A percentile compares a stretch with the other conserved stretches of the same genome.
Evolutionary conservation across 1,140 invertebrate species (phyloP).

Genomic region (Antheraea pernyi): DNA sequence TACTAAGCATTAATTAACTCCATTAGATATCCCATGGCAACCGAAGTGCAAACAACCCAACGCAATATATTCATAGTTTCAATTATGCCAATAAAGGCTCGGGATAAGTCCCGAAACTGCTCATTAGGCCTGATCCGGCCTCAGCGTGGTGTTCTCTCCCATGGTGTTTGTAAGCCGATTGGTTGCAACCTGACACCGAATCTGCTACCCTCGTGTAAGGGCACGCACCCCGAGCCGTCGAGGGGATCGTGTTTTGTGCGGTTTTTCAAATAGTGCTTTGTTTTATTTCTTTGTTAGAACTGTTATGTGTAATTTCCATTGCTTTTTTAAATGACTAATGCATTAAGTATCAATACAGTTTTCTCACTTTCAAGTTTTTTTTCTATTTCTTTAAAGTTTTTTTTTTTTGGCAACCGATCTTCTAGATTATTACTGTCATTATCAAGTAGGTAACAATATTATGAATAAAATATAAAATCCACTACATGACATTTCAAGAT

Average conservation of each 20-base stretch:
- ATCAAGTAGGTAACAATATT: too few species aligned
- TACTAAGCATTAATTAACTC: background rate
- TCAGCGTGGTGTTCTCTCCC: conserved; percentile 51
- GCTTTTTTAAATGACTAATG: too few species aligned
- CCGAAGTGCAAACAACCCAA: background rate
- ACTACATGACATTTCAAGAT: too few species aligned
- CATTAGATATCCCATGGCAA: conserved; percentile 5
- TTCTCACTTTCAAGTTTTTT: too few species aligned
- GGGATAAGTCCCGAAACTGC: conserved; percentile 31
- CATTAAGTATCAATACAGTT: too few species aligned
- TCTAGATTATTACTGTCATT: too few species aligned
- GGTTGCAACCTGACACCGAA: conserved; percentile 64
- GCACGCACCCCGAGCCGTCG: conserved; percentile 30
- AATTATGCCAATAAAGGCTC: conserved; percentile 11
- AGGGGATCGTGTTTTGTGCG: conserved; percentile 17
- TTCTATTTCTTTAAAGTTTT: too few species aligned
- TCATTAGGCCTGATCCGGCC: conserved; percentile 45
- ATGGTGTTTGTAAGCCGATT: conserved; percentile 66
- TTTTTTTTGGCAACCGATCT: too few species aligned
- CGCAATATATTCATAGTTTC: conserved; percentile 10
- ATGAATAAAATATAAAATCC: too few species aligned
- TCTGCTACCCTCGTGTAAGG: conserved; percentile 49
- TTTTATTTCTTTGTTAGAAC: background rate
- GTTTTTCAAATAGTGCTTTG: conserved; percentile 18
- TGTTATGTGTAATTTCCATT: too few species aligned